Base-by-base conservation (phyloP, 2,888 invertebrate species). In the Labia minor region DNA sequence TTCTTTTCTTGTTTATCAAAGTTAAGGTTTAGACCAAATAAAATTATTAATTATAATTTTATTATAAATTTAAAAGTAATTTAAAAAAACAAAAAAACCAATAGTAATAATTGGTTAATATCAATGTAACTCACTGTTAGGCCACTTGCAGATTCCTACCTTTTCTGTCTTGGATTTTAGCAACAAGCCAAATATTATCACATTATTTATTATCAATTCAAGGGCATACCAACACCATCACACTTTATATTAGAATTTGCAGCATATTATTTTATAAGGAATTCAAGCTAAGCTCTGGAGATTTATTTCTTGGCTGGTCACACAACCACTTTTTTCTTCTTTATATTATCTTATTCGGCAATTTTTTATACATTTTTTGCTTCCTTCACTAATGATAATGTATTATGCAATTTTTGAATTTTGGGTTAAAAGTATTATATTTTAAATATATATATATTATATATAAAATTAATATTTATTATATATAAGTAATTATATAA, bases 151-250 rank as follows among this genome's bases (percentile, higher is more conserved):
- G 49, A 49, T 49, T 49, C 49, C 14, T 10, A 49, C 49, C 49
- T 49, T 49, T 49, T 49, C 49, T 49, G 49, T 49, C 49, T 49
- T 49, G 49, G 49, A 49, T 16, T 49, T 49, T 49, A 49, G 49
- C 49, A 49, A 49, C 49, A 49, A 49, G 16, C 49, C 16, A 49
- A 49, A 49, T 49, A 49, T 49, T 49, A 49, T 49, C 49, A 49
- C 49, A 49, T 26, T 26, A 49, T n/a, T n/a, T n/a, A n/a, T 49
- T 49, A 49, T 49, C 16, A 49, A 49, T 16, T 49, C 49, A 49
- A 49, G 49, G 49, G 49, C 49, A 49, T 49, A n/a, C 49, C 66
- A 66, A 68, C 71, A 70, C 70, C 69, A 68, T 69, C 67, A 69
- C 70, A 68, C 69, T 68, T 66, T 65, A 64, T 49, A 65, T 61